Conservation (phyloP, 2,113 vertebrate genomes). For the Dermatemys mawii region DNA sequence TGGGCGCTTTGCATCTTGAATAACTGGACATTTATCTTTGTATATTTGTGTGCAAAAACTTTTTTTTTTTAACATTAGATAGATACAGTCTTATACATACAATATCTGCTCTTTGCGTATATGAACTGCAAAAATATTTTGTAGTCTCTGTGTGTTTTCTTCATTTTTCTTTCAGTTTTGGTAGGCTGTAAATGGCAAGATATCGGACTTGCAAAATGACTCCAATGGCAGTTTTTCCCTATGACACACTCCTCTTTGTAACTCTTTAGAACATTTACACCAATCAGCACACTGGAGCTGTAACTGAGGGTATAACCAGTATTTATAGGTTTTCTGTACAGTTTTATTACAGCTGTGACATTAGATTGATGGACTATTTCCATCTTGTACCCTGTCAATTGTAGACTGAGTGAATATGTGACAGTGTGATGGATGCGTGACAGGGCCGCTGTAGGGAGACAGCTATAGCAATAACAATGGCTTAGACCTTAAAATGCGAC, state of each 20-base stretch:
- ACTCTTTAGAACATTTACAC: slow-evolving; percentile 57
- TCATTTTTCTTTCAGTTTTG: background rate
- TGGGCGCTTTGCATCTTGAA: background rate
- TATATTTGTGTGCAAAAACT: background rate
- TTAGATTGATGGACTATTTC: slow-evolving; percentile 83
- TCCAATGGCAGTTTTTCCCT: slow-evolving; percentile 53
- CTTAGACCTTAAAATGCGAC: slow-evolving; percentile 33
- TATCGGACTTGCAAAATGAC: slow-evolving; percentile 12
- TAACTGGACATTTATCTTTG: background rate
- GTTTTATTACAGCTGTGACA: slow-evolving; percentile 82
- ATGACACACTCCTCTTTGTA: slow-evolving; percentile 65
- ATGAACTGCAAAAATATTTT: background rate
- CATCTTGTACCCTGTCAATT: slow-evolving; percentile 81
- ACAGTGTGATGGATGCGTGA: slow-evolving; percentile 79
- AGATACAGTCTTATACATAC: background rate
- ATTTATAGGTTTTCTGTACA: slow-evolving; percentile 79
- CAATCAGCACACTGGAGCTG: slow-evolving; percentile 54
- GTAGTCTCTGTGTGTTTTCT: background rate
- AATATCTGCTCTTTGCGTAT: background rate
- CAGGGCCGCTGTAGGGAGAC: slow-evolving; percentile 63
- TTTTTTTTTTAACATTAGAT: background rate
- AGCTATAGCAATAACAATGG: slow-evolving; percentile 68
- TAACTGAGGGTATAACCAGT: slow-evolving; percentile 68
- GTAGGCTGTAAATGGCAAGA: background rate
- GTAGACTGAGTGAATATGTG: slow-evolving; percentile 75